Evolutionary conservation across 37 sponge, comb jelly and placozoan species (phyloP), one percentile per base, ranked within the genome.

Genomic region (Cladorhizidae sp.): DNA sequence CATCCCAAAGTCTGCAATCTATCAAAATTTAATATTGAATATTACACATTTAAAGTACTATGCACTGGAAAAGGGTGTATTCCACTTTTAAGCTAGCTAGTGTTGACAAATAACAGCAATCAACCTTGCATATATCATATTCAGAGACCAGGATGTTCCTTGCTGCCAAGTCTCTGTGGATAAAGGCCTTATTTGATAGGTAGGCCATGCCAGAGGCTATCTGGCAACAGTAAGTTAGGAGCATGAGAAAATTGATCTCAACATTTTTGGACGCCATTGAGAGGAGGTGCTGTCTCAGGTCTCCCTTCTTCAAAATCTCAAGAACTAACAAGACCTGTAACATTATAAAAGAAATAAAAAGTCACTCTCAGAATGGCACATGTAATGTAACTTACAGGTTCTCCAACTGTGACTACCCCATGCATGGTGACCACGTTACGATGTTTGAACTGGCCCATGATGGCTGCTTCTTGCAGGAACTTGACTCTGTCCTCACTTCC

Each of bases 381-480:
- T 25, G 39, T 64, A 2, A 29, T 67, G 9, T 14, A 5, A 21
- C 71, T 71, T 41, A 71, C 71, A 20, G 71, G 71, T 42, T 71
- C 71, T 71, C 45, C 71, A 41, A 7, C 41, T 15, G 71, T 71
- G 45, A 71, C 45, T 43, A 71, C n/a, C 3, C 71, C 71, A 71
- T 71, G 45, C 45, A 71, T 40, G 42, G 42, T 71, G 25, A 71
- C 71, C 71, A 71, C 71, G 41, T 71, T 71, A 23, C 14, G 71
- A n/a, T 71, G 71, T 2, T 40, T 43, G 45, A 71, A 71, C 45
- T 71, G 71, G 42, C 71, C 71, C 71, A 71, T 71, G 42, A 71
- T 71, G 71, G 71, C 71, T 41, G 71, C 71, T 39, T 71, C 71
- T 45, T 71, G 71, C 5, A 71, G 71, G 71, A 71, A 71, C 71